Percentiles rank a stretch among this genome's conserved stretches.
Conservation (phyloP, 1,140 invertebrate species). For the Phymorhynchus buccinoides region DNA sequence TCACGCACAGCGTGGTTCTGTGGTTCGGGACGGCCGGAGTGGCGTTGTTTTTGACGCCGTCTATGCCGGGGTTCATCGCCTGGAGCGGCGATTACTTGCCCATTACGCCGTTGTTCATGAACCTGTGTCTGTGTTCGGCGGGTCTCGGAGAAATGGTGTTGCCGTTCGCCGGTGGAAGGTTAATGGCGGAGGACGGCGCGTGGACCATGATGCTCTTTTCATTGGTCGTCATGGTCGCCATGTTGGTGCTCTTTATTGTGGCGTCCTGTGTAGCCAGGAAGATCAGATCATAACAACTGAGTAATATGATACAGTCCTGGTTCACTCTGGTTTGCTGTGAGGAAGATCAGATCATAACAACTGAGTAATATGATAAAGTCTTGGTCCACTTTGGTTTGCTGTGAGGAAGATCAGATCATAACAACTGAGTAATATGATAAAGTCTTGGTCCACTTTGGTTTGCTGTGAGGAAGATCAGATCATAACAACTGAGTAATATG, state of each 20-base stretch:
- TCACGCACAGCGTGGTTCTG: not conserved
- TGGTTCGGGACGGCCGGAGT: slow-evolving; percentile 42
- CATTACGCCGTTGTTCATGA: slow-evolving; percentile 30
- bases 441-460: too few species aligned
- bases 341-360: too few species aligned
- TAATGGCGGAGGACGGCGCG: slow-evolving; percentile 9
- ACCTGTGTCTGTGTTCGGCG: slow-evolving; percentile 14
- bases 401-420: too few species aligned
- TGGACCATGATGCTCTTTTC: slow-evolving; percentile 22
- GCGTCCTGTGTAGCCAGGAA: not conserved
- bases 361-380: too few species aligned
- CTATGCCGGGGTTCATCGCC: slow-evolving; percentile 38
- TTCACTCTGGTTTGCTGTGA: not conserved
- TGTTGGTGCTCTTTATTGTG: slow-evolving; percentile 20
- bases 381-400: too few species aligned
- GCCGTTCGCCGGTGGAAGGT: slow-evolving; percentile 32
- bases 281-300: not conserved
- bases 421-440: too few species aligned
- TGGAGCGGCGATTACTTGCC: slow-evolving; percentile 35
- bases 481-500: too few species aligned
- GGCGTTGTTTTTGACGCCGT: slow-evolving; percentile 37
- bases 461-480: too few species aligned
- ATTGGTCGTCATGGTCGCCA: slow-evolving; percentile 5
- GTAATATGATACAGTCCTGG: not conserved
- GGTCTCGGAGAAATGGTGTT: slow-evolving; percentile 42